These are phyloP conservation scores for Meteorus sp. DNA, from an alignment of 1,140 invertebrate species.

Conservation along the genomic window DNA sequence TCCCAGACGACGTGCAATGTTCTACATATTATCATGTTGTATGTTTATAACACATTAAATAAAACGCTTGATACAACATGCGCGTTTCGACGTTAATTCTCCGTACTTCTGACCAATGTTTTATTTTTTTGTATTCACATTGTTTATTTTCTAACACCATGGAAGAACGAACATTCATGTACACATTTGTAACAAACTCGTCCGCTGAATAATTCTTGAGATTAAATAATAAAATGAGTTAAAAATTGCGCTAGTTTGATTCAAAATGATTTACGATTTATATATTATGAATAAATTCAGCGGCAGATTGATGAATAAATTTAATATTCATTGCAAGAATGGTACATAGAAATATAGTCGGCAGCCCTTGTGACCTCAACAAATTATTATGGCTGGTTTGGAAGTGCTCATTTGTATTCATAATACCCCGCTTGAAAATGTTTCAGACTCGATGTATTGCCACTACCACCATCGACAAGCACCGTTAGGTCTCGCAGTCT, in stretches of 20 bases:
- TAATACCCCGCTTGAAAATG: neutral
- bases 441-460: neutral
- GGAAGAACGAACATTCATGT: too few relatives aligned
- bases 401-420: conserved; percentile 8
- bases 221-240: too few relatives aligned
- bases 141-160: too few relatives aligned
- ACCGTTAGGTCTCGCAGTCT: too few relatives aligned
- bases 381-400: neutral
- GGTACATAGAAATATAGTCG: neutral
- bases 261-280: too few relatives aligned
- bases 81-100: neutral
- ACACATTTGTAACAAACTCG: too few relatives aligned
- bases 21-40: neutral
- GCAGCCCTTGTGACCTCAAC: neutral
- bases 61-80: neutral
- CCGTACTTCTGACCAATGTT: neutral
- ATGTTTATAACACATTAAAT: too few relatives aligned
- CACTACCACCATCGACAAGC: too few relatives aligned
- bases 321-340: neutral
- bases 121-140: too few relatives aligned
- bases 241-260: too few relatives aligned
- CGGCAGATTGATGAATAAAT: neutral
- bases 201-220: too few relatives aligned
- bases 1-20: too few relatives aligned
- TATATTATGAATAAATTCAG: neutral